These are phyloP conservation scores for Thereva nobilitata DNA, from an alignment of 2,888 invertebrate genomes.

Conservation along the genomic window DNA sequence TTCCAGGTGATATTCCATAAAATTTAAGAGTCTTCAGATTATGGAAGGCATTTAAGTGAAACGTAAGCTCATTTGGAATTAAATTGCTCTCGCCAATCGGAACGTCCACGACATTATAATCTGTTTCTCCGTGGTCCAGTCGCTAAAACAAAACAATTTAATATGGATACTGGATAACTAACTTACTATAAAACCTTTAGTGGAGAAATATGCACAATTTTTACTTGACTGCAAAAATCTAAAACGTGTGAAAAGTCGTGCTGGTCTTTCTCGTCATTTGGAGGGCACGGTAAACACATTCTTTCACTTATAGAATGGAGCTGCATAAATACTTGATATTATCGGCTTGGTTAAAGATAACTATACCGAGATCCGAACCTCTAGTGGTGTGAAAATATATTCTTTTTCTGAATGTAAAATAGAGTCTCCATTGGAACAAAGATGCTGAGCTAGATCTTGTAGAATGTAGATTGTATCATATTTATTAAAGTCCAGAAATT, in stretches of 20 bases:
- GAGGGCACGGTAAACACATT: constrained; percentile 82
- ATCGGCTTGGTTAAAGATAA: neutral
- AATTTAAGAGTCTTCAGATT: constrained; percentile 72
- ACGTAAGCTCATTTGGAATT: constrained; percentile 74
- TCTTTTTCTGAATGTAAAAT: constrained; percentile 63
- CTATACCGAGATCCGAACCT: constrained; percentile 61
- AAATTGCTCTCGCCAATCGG: constrained; percentile 83
- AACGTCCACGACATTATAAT: constrained; percentile 55
- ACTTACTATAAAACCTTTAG: constrained; percentile 46
- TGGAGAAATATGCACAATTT: constrained; percentile 58
- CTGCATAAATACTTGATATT: constrained; percentile 62
- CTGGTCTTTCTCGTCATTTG: constrained; percentile 75
- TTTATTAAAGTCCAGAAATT: constrained; percentile 84
- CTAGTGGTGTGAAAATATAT: constrained; percentile 76
- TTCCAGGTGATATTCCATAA: constrained; percentile 69
- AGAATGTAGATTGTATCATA: constrained; percentile 89
- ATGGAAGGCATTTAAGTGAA: constrained; percentile 85
- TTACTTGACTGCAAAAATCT: constrained; percentile 82
- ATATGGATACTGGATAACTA: too few relatives aligned
- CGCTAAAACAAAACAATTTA: too few relatives aligned
- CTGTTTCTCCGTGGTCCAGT: neutral
- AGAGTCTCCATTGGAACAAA: constrained; percentile 76
- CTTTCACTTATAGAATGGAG: constrained; percentile 88
- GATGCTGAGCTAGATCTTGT: constrained; percentile 78
- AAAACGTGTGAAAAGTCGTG: constrained; percentile 90